Evolutionary conservation across 2,888 invertebrate species (phyloP).

Genomic region (Adelphocoris suturalis): DNA sequence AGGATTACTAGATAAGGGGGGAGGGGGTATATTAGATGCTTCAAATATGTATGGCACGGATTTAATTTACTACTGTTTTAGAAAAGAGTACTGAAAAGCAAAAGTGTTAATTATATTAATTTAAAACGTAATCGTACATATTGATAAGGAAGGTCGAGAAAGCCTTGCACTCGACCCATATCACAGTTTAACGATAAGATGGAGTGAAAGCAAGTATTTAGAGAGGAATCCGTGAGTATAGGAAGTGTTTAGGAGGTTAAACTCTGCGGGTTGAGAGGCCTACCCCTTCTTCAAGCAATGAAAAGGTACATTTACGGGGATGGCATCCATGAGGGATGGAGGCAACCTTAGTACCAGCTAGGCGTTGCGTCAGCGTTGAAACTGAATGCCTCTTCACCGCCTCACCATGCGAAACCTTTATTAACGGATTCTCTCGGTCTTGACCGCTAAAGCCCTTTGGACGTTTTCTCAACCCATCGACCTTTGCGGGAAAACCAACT

Average conservation of each 20-base stretch:
- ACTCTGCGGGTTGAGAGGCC: background rate
- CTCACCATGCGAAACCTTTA: background rate
- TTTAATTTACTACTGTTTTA: too few species aligned
- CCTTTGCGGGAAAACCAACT: background rate
- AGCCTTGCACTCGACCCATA: too few species aligned
- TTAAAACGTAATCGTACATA: too few species aligned
- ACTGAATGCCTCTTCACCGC: background rate
- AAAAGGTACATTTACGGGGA: background rate
- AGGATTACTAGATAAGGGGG: too few species aligned
- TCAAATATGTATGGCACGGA: too few species aligned
- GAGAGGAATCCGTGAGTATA: background rate
- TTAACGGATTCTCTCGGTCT: background rate
- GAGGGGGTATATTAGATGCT: too few species aligned
- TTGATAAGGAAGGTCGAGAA: too few species aligned
- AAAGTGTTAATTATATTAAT: too few species aligned
- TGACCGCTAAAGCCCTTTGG: background rate
- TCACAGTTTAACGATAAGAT: background rate
- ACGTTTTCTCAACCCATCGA: background rate
- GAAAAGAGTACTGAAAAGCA: too few species aligned
- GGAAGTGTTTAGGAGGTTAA: background rate
- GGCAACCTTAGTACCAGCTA: background rate
- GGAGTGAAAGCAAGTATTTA: background rate
- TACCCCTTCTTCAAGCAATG: background rate
- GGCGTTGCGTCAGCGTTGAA: constrained; percentile 1
- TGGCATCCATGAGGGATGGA: background rate